Base-by-base conservation (phyloP, 1,140 invertebrate species). In the Drosophila kanapiae region DNA sequence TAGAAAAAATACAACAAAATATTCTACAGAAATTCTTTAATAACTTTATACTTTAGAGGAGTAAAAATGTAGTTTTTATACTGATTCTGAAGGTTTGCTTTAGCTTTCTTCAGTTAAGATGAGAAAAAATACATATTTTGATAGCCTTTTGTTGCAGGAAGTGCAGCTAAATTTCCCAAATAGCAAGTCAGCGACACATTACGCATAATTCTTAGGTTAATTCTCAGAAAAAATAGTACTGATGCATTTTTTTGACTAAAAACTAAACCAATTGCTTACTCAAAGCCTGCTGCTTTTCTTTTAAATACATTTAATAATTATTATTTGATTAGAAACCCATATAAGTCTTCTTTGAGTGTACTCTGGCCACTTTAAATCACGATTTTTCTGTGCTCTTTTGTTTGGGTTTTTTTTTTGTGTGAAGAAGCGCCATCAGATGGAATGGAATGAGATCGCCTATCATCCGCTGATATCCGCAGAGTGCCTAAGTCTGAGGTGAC, bases 401-500 rank as follows among this genome's bases (percentile, higher is more conserved):
- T 67, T 48, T 61, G 23, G 3, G 2, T 31, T 11, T 18, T 43
- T 61, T 10, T 9, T 9, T 18, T 43, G 37, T 31, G 27, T 27
- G 45, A 18, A 38, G 5, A 35, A 64, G 64, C 64, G 64, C 64
- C 60, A 64, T 64, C 56, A 16, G 33, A 27, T 31, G 9, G 10
- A 5, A 5, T 38, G 42, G 65, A 69, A 67, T 68, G 38, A 42
- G 57, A 68, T 70, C 63, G 65, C 47, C 31, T 29, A 45, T 67
- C 14, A 18, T 31, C 13, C n/a, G 33, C 29, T 38, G 56, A 49
- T 82, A 78, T 82, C 82, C 58, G 58, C 40, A 31, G 70, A 64
- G 80, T 78, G 71, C 78, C 69, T 86, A 85, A 85, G 82, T 86
- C 82, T 86, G 84, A 85, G 82, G 82, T 85, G 82, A 85, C 82